Evolutionary conservation across 2,888 invertebrate genomes (phyloP).

Genomic region (Cylindroiulus punctatus): DNA sequence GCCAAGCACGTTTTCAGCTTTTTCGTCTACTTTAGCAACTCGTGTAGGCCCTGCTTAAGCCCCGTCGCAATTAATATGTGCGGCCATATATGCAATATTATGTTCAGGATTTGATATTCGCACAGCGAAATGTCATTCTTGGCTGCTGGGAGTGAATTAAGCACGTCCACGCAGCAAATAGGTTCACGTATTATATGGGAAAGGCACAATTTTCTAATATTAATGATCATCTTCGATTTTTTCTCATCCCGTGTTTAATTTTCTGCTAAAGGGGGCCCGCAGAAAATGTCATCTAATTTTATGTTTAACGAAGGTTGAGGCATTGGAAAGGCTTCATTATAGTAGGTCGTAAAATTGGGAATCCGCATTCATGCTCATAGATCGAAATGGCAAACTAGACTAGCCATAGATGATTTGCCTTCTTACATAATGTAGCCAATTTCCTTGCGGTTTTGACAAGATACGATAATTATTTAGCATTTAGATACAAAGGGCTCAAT

Average conservation of each 20-base stretch:
- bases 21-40: conserved; percentile 10
- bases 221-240: conserved; percentile 39
- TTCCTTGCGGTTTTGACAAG: not conserved
- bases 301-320: conserved; percentile 23
- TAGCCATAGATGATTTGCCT: not conserved
- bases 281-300: conserved; percentile 44
- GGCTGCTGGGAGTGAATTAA: conserved; percentile 20
- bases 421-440: not conserved
- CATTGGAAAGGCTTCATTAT: conserved; percentile 37
- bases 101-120: conserved; percentile 28
- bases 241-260: not conserved
- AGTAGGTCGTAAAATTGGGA: not conserved
- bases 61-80: not conserved
- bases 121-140: not conserved
- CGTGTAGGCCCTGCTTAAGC: not conserved
- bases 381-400: not conserved
- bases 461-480: not conserved
- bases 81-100: conserved; percentile 22
- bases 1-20: conserved; percentile 25
- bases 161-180: conserved; percentile 37
- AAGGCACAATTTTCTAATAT: conserved; percentile 44
- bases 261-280: not conserved
- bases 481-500: not conserved
- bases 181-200: conserved; percentile 33
- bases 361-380: not conserved